Percentiles rank a stretch among this genome's conserved stretches.
phyloP scores from a whole-genome alignment of 2,888 invertebrate genomes.

The Dryobotodes eremita region DNA sequence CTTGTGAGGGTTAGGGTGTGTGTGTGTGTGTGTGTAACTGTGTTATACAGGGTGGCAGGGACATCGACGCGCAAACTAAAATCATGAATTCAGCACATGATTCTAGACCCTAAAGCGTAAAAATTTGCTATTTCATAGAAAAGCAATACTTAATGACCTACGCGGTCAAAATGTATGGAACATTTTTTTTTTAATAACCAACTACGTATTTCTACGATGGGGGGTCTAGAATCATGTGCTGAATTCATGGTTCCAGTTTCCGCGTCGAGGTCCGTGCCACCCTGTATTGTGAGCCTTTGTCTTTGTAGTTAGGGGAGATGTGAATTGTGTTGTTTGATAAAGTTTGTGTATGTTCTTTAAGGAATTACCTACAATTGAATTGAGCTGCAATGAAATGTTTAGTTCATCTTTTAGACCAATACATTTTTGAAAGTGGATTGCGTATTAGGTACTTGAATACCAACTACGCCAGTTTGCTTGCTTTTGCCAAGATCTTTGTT shows the following conservation, averaged over 20 bases:
- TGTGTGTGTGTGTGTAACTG: not conserved
- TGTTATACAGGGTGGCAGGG: conserved; percentile 3
- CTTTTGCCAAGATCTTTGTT: not conserved
- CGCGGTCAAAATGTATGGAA: no score
- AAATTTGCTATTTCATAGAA: no score
- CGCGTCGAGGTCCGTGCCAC: no score
- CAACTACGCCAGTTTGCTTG: not conserved
- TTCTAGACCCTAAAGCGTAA: no score
- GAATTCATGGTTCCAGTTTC: no score
- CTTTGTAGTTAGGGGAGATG: conserved; percentile 10
- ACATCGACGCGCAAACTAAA: no score
- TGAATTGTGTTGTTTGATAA: not conserved
- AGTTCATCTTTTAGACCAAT: not conserved
- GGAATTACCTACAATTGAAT: not conserved
- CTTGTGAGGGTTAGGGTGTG: no score
- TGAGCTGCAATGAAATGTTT: not conserved
- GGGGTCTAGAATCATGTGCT: no score
- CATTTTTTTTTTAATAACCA: no score
- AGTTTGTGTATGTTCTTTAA: not conserved
- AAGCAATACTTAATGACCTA: no score
- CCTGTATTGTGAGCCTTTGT: not conserved
- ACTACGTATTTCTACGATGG: no score
- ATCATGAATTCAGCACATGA: no score
- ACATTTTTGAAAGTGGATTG: not conserved
- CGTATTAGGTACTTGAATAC: not conserved